These are phyloP conservation scores for Dascillus cervinus DNA, from an alignment of 2,888 invertebrate genomes.

Conservation along the genomic window DNA sequence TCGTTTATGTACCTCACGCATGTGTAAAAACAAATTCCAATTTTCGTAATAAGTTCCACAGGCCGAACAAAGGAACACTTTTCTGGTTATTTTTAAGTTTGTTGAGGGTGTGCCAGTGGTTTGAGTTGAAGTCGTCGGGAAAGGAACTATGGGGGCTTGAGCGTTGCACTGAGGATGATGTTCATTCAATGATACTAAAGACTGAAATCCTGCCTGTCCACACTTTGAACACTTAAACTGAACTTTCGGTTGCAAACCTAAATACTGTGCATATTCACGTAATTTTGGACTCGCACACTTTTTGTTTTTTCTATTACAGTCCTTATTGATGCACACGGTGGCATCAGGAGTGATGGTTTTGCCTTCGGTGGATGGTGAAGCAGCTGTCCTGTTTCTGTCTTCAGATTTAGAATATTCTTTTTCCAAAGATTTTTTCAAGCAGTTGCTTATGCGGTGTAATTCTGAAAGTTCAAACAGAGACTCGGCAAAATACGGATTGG, in stretches of 20 bases:
- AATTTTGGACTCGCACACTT: conserved; percentile 16
- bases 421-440: too few species aligned
- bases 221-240: conserved; percentile 71
- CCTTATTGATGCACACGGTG: not conserved
- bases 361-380: not conserved
- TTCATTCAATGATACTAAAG: conserved; percentile 58
- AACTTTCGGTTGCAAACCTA: conserved; percentile 62
- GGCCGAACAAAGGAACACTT: conserved; percentile 73
- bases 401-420: conserved; percentile 7
- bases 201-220: conserved; percentile 58
- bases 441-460: conserved; percentile 20
- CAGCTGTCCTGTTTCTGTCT: conserved; percentile 5
- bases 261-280: conserved; percentile 61
- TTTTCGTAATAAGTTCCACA: conserved; percentile 80
- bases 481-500: conserved; percentile 38
- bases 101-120: conserved; percentile 38
- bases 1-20: conserved; percentile 73
- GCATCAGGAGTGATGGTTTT: not conserved
- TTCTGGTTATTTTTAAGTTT: conserved; percentile 61
- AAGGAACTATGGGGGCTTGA: conserved; percentile 20
- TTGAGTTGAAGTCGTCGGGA: conserved; percentile 5
- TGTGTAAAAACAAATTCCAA: conserved; percentile 79
- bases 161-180: conserved; percentile 57
- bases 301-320: conserved; percentile 8
- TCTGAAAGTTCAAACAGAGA: conserved; percentile 39